These are phyloP conservation scores for Leptoteleia sp. DNA, from an alignment of 1,140 invertebrate genomes.

Conservation along the genomic window DNA sequence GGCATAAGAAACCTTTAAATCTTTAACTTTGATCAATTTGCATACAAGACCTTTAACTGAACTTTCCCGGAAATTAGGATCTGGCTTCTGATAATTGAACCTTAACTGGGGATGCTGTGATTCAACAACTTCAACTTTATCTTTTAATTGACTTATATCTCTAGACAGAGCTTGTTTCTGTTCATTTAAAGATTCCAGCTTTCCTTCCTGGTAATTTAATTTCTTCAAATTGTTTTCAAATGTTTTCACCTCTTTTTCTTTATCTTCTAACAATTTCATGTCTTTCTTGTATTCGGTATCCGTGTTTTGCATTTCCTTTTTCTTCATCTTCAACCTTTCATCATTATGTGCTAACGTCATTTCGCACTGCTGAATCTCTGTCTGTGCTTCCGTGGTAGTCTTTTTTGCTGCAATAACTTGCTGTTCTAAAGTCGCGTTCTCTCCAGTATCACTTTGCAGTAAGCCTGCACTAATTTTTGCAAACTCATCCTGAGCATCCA, in stretches of 20 bases:
- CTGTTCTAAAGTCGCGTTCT: conserved; percentile 92
- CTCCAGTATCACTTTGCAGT: conserved; percentile 89
- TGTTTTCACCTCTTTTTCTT: conserved; percentile 84
- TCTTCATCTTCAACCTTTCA: conserved; percentile 85
- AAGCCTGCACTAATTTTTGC: conserved; percentile 92
- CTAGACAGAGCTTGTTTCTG: conserved; percentile 80
- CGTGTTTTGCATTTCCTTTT: conserved; percentile 86
- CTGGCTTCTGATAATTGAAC: conserved; percentile 89
- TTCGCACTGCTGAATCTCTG: conserved; percentile 88
- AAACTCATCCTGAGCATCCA: conserved; percentile 88
- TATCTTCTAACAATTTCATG: conserved; percentile 83
- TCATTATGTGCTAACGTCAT: conserved; percentile 89
- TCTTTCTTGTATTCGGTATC: conserved; percentile 88
- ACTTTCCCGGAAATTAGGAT: conserved; percentile 88
- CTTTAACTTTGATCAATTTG: conserved; percentile 87
- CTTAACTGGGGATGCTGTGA: conserved; percentile 86
- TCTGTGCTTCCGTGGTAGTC: conserved; percentile 88
- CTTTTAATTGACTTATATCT: conserved; percentile 82
- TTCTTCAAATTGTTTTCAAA: conserved; percentile 83
- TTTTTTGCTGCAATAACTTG: conserved; percentile 92
- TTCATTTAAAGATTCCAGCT: conserved; percentile 83
- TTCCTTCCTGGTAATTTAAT: conserved; percentile 87
- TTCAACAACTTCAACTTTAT: conserved; percentile 84
- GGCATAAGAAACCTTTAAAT: conserved; percentile 88
- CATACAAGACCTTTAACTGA: conserved; percentile 91